These are phyloP conservation scores for Laspeyria flexula DNA, from an alignment of 2,888 invertebrate genomes.

Conservation along the genomic window DNA sequence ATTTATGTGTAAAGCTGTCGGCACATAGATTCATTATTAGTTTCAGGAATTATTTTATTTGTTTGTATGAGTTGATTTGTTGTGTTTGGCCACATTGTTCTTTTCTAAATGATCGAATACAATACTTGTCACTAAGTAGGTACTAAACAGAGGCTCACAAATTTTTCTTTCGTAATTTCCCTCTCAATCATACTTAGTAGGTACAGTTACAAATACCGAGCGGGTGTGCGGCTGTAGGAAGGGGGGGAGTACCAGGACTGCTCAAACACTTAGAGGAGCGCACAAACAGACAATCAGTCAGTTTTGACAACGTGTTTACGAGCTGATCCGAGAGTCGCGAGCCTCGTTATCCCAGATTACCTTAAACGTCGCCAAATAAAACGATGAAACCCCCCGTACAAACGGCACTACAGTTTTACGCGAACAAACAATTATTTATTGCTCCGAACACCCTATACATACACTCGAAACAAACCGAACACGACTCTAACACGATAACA, in stretches of 20 bases:
- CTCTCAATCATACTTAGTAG: slow-evolving; percentile 35
- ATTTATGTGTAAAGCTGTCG: too few species aligned
- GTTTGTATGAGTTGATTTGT: too few species aligned
- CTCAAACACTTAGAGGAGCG: slow-evolving; percentile 39
- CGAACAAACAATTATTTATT: slow-evolving; percentile 85
- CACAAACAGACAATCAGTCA: slow-evolving; percentile 47
- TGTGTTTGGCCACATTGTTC: too few species aligned
- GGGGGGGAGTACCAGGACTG: slow-evolving; percentile 5
- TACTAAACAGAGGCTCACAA: neutral
- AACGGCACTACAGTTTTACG: slow-evolving; percentile 81
- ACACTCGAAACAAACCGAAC: slow-evolving; percentile 43
- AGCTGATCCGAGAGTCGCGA: slow-evolving; percentile 47
- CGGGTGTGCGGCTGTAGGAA: slow-evolving; percentile 17
- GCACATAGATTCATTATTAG: too few species aligned
- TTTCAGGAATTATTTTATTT: too few species aligned
- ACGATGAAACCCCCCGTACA: slow-evolving; percentile 64
- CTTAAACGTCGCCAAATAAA: slow-evolving; percentile 71
- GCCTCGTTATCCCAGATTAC: slow-evolving; percentile 75
- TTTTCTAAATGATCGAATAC: too few species aligned
- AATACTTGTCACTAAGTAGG: neutral
- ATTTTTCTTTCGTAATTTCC: slow-evolving; percentile 20
- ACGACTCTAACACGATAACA: slow-evolving; percentile 46
- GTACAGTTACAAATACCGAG: slow-evolving; percentile 27
- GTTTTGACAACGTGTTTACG: slow-evolving; percentile 58
- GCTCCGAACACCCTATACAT: slow-evolving; percentile 68